Evolutionary conservation across 1,140 invertebrate genomes (phyloP), one percentile per base, ranked within the genome.

Genomic region (Bombus superbus): DNA sequence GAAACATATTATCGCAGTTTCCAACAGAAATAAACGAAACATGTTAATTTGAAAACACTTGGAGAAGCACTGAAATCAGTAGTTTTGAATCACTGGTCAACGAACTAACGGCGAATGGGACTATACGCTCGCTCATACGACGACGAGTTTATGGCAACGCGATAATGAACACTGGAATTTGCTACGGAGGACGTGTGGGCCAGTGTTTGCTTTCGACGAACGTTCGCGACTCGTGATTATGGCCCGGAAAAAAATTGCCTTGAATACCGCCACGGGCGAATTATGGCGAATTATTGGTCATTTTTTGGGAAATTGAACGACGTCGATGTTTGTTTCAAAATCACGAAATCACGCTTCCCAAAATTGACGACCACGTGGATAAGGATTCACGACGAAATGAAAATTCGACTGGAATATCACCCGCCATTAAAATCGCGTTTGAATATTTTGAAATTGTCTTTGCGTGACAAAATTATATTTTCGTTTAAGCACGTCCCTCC

Each of bases 131-230:
- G 18, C 13, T 47, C 47, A 42, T 2, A 4, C 76, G 62, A 80
- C 86, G 64, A 75, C 83, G 80, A 88, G 73, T 86, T 90, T 47
- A 80, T 79, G 76, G 35, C 47, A 25, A 85, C 47, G 53, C 53
- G 90, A 89, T 91, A 91, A 91, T 91, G 78, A 91, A 72, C 74
- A 38, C 40, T 53, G 82, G 38, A 64, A 53, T 68, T 88, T 77
- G 32, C 18, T 42, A n/a, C 62, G 32, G 42, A 47, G 73, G 77
- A 74, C 77, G 22, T 25, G 22, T 6, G 8, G 32, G 15, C 15
- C 13, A 35, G 11, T 90, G 66, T 88, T 90, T 90, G 83, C 83
- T 53, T 69, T 75, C 32, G 53, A 35, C 71, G 78, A 83, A 76
- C 66, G 62, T 77, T 72, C 38, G 35, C 42, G 40, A 87, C 57